Percentiles rank a stretch among this genome's conserved stretches.
Evolutionary conservation across 2,888 invertebrate genomes (phyloP).

Genomic region (Drosophila picticornis): DNA sequence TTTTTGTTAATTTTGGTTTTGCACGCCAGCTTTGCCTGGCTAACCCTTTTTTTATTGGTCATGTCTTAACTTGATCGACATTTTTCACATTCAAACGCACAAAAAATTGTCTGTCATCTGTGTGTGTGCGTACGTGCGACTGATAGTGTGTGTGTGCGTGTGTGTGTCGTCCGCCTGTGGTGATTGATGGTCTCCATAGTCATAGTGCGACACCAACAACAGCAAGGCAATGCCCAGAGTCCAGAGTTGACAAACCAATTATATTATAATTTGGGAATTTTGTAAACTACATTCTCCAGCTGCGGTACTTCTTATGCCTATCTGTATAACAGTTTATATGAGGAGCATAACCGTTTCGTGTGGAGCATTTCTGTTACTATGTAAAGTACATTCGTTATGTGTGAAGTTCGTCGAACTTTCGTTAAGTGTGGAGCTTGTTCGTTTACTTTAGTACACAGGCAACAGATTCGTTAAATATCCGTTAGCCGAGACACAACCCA

Average conservation of each 20-base stretch:
- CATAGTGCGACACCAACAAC: neutral
- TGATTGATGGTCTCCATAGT: constrained; percentile 45
- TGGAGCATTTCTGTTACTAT: neutral
- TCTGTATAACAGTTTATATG: constrained; percentile 27
- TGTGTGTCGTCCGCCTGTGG: constrained; percentile 4
- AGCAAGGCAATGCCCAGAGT: constrained; percentile 8
- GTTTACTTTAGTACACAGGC: constrained; percentile 12
- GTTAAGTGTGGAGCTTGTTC: neutral
- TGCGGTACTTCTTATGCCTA: constrained; percentile 31
- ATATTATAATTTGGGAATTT: constrained; percentile 39
- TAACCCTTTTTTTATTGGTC: constrained; percentile 55
- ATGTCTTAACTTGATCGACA: constrained; percentile 63
- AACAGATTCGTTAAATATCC: neutral
- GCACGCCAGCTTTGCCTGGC: constrained; percentile 7
- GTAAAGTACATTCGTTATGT: neutral
- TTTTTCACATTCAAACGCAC: constrained; percentile 32
- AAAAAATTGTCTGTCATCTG: constrained; percentile 55
- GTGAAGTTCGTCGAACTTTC: neutral
- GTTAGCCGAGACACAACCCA: neutral
- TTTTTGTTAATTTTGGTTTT: constrained; percentile 11
- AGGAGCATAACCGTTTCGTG: neutral
- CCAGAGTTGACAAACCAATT: constrained; percentile 53
- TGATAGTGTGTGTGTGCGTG: neutral
- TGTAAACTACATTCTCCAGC: neutral
- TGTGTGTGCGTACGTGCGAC: constrained; percentile 1